Base-by-base conservation (phyloP, 2,113 vertebrate species). In the Ceuthmochares aereus region DNA sequence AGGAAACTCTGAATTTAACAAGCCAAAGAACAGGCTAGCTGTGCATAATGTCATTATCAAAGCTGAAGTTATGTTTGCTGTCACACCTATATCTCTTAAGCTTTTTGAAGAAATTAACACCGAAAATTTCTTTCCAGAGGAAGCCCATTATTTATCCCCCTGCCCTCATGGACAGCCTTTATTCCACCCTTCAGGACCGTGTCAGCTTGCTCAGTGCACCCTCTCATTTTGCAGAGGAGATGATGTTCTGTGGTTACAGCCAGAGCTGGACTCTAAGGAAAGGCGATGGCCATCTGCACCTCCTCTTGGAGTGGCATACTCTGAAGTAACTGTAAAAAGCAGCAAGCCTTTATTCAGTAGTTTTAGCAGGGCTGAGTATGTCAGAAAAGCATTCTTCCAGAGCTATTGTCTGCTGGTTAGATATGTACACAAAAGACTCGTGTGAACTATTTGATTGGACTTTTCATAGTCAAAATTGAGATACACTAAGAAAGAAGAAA, bases 21-120 rank as follows among this genome's bases (percentile, higher is more conserved):
- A 94, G 93, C 68, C 93, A 80, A 63, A 58, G 87, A 89, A 85
- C 67, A 79, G 95, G 90, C 91, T 94, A 83, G 84, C 73, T 75
- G 66, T 87, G 84, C 77, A 42, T 68, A 87, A 83, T 89, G 83
- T 70, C 94, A 59, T 93, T 93, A 94, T 93, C 85, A 96, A 95
- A 95, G 88, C 40, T 75, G 62, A 69, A 43, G 63, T 14, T 19
- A 13, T 82, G 60, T 77, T 91, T 32, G 10, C 55, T 94, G 73
- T 92, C 90, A 36, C 70, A 79, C 62, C 36, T 63, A 0, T 36
- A 4, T n/a, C 32, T 69, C 68, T 77, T 6, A 49, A 80, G 43
- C 43, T 23, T 90, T 77, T n/a, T 29, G 64, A 70, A 80, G 84
- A 64, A 88, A 80, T 16, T n/a, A 77, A 5, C 58, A 36, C 72